Evolutionary conservation across 2,888 invertebrate genomes (phyloP).

Genomic region (Drosophila setosimentum): DNA sequence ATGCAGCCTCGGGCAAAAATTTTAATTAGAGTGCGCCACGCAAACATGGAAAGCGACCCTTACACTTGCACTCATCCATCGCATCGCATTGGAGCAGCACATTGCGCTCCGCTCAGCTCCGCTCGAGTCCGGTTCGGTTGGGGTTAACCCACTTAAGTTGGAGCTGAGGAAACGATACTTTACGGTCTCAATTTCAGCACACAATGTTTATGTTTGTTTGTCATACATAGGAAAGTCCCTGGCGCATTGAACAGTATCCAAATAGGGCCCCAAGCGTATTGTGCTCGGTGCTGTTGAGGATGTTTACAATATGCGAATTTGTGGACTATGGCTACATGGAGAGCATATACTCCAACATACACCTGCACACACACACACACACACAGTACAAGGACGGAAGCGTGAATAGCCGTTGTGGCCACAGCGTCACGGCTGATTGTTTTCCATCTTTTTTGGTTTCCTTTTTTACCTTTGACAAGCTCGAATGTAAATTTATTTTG

Average conservation of each 20-base stretch:
- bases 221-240: slow-evolving; percentile 72
- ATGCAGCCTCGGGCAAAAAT: slow-evolving; percentile 61
- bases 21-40: slow-evolving; percentile 75
- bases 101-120: neutral
- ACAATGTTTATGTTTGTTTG: slow-evolving; percentile 78
- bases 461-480: slow-evolving; percentile 46
- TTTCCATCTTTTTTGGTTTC: slow-evolving; percentile 26
- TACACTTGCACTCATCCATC: slow-evolving; percentile 15
- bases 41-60: slow-evolving; percentile 56
- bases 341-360: neutral
- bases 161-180: slow-evolving; percentile 57
- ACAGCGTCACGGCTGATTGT: slow-evolving; percentile 39
- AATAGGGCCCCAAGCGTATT: slow-evolving; percentile 69
- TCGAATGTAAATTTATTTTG: slow-evolving; percentile 60
- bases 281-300: slow-evolving; percentile 35
- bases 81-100: neutral
- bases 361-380: slow-evolving; percentile 1
- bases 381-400: slow-evolving; percentile 29
- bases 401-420: slow-evolving; percentile 46
- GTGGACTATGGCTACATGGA: slow-evolving; percentile 16
- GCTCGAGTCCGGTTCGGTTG: neutral
- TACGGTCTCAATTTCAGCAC: slow-evolving; percentile 62
- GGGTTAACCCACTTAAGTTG: slow-evolving; percentile 4
- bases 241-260: slow-evolving; percentile 78
- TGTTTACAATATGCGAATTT: slow-evolving; percentile 15